phyloP scores from a whole-genome alignment of 2,113 vertebrate genomes.

The Engystomops pustulosus region DNA sequence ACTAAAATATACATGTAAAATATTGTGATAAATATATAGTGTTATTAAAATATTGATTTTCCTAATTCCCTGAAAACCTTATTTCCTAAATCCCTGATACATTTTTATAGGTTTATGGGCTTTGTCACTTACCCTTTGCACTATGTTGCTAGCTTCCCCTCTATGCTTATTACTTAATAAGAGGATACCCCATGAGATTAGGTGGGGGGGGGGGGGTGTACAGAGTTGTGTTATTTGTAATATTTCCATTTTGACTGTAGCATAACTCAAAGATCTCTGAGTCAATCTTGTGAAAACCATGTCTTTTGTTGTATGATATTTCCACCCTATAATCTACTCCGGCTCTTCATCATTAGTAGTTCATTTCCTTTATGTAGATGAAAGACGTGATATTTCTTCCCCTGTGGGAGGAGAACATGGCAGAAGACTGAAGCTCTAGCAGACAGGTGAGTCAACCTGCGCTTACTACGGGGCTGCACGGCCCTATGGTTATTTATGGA shows the following conservation, averaged over 20 bases:
- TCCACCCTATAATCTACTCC: slow-evolving; percentile 9
- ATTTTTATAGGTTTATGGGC: no score
- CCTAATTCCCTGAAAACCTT: no score
- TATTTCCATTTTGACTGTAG: not conserved
- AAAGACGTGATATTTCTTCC: slow-evolving; percentile 9
- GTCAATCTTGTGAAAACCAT: not conserved
- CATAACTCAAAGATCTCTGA: not conserved
- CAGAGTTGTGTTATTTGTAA: not conserved
- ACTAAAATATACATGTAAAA: no score
- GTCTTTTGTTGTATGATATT: not conserved
- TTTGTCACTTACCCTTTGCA: no score
- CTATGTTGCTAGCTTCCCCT: no score
- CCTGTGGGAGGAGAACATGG: slow-evolving; percentile 5
- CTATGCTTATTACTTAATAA: no score
- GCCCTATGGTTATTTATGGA: not conserved
- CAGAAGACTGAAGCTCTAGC: not conserved
- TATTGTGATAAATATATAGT: no score
- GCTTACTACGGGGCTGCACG: not conserved
- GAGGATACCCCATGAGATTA: not conserved
- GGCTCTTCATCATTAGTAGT: not conserved
- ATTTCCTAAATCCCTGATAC: no score
- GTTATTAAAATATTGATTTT: no score
- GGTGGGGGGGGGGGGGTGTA: no score
- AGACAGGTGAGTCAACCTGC: slow-evolving; percentile 11
- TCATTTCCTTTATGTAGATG: slow-evolving; percentile 1